Conservation (phyloP, 1,140 invertebrate species). For the Anoplophora glabripennis region DNA sequence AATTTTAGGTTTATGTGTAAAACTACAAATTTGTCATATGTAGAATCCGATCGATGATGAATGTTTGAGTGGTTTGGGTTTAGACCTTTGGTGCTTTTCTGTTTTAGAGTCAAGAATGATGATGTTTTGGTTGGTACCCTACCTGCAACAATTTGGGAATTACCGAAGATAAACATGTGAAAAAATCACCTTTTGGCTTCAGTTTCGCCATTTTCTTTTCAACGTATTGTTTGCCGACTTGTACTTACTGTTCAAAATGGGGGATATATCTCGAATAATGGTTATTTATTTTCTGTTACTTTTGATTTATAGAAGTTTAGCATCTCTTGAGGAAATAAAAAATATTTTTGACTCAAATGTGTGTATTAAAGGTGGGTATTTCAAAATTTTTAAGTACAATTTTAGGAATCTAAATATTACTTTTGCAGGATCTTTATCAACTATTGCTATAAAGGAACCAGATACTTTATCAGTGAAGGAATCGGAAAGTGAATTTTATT, state of each 20-base stretch:
- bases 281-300: neutral
- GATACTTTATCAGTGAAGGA: neutral
- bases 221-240: neutral
- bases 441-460: constrained; percentile 9
- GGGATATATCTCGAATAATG: neutral
- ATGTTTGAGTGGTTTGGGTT: too few species aligned
- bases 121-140: too few species aligned
- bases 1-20: too few species aligned
- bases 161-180: neutral
- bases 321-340: constrained; percentile 17
- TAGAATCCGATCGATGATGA: too few species aligned
- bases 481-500: constrained; percentile 1
- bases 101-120: too few species aligned
- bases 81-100: too few species aligned
- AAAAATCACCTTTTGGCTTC: neutral
- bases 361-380: constrained; percentile 31
- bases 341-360: constrained; percentile 20
- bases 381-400: neutral
- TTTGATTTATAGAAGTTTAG: neutral
- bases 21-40: too few species aligned
- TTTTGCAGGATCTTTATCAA: constrained; percentile 3
- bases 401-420: neutral
- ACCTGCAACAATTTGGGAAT: neutral
- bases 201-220: neutral
- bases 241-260: neutral